Evolutionary conservation across 2,113 vertebrate genomes (phyloP), one percentile per base, ranked within the genome.

Genomic region (Artemisiospiza belli): DNA sequence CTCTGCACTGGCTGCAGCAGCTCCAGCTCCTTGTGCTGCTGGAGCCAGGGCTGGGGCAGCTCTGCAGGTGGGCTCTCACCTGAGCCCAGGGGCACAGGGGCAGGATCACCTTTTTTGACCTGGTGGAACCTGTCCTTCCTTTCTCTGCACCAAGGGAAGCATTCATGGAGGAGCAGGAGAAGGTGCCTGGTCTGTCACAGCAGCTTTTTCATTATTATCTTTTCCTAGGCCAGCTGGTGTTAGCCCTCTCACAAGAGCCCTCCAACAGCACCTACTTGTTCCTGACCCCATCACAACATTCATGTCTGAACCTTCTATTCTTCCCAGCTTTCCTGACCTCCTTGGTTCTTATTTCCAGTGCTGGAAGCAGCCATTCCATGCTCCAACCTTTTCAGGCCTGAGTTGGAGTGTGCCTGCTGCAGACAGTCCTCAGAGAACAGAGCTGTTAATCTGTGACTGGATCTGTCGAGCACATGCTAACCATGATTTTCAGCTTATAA

Each of bases 401-500:
- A 55, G 27, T 27, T 87, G 55, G 57, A 91, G 33, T 0, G 0
- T 30, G 54, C n/a, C 59, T 69, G n/a, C 43, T 90, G 21, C 27
- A 43, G 73, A 84, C 6, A 75, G 41, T 84, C 81, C 74, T 84
- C 4, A 0, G 82, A 94, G 93, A 87, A 47, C 9, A 20, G 52
- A 89, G 74, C 0, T 94, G 82, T 76, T 89, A 88, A 91, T 90
- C 70, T 91, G 93, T 52, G 88, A 90, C 54, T 0, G 2, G 85
- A 75, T 95, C 82, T 96, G 90, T 58, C 9, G 13, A 93, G 54
- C 70, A 73, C 67, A 95, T 37, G 77, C 41, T 79, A 79, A 72
- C 44, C 70, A 85, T 27, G 54, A 90, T 85, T 82, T 96, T 86
- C 58, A 87, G 41, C 28, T 90, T 49, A 37, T 41, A 66, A 85